Evolutionary conservation across 1,140 invertebrate genomes (phyloP).

Genomic region (Calosoma granatense): DNA sequence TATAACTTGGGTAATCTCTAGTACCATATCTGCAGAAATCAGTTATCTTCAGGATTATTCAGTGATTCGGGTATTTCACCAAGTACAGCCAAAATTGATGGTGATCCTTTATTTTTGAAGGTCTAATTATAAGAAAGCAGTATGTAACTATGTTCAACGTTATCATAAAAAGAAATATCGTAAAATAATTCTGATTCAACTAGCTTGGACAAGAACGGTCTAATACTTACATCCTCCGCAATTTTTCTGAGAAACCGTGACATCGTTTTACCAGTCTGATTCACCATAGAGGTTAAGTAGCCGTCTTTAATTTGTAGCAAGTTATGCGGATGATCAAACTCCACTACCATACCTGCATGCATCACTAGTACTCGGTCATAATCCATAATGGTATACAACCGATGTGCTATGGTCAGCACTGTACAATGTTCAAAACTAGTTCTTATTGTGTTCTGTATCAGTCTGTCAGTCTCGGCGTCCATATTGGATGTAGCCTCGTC

Average conservation of each 20-base stretch:
- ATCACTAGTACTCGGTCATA: slow-evolving; percentile 34
- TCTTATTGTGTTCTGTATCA: slow-evolving; percentile 53
- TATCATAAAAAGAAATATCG: no score
- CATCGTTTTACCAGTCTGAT: slow-evolving; percentile 37
- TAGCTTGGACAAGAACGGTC: no score
- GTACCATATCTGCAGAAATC: no score
- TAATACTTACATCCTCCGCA: slow-evolving; percentile 13
- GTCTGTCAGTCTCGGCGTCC: slow-evolving; percentile 49
- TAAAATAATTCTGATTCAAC: no score
- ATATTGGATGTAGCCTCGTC: slow-evolving; percentile 75
- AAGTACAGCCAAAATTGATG: no score
- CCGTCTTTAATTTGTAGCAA: slow-evolving; percentile 37
- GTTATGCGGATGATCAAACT: slow-evolving; percentile 30
- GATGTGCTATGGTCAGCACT: slow-evolving; percentile 69
- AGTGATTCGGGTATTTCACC: no score
- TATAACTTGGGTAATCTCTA: no score
- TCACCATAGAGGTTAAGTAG: slow-evolving; percentile 55
- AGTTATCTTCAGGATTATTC: no score
- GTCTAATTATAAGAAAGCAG: no score
- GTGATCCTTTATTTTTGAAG: no score
- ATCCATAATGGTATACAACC: slow-evolving; percentile 41
- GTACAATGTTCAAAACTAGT: slow-evolving; percentile 51
- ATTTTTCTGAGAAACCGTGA: slow-evolving; percentile 7
- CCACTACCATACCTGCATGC: slow-evolving; percentile 28
- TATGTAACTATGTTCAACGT: no score